Base-by-base conservation (phyloP, 2,113 vertebrate genomes). In the Perca flavescens region DNA sequence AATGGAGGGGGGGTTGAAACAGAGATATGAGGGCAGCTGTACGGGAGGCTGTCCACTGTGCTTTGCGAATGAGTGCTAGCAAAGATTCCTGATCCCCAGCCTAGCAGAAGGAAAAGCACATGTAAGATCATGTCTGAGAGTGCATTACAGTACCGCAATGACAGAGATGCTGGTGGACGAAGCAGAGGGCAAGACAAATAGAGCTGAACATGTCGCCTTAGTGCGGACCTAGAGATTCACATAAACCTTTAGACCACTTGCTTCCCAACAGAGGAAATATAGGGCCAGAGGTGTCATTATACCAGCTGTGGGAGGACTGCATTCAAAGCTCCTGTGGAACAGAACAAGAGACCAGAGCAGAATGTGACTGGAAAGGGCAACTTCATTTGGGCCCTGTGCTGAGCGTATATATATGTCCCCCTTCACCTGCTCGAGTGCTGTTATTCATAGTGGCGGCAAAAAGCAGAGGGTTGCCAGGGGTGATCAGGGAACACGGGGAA, bases 21-120 rank as follows among this genome's bases (percentile, higher is more conserved):
- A 95, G 95, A 96, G 96, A 97, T 98, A 98, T 97, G 96, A 96
- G 96, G 96, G 96, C 91, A 92, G 93, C 91, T 94, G 93, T 92
- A 89, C 54, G 74, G 81, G 82, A 96, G 96, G 95, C 87, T 88
- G 84, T 92, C 88, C 84, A 91, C 91, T 92, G 87, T 86, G 89
- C 85, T 90, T 88, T 88, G 82, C 25, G 70, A 93, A 86, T 86
- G 66, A 90, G 86, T 82, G 86, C 79, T 77, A 85, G 83, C 87
- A 88, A 62, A 89, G 78, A 91, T 75, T 86, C 65, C 65, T 76
- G 84, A 89, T 91, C 77, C 84, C 75, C 56, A 77, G 74, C 77
- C 78, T 78, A 80, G 84, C 74, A 87, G 73, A 89, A 84, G 82
- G 80, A 83, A 67, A 53, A 36, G 74, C 68, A 75, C 74, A 83